Evolutionary conservation across 2,888 invertebrate species (phyloP), one percentile per base, ranked within the genome.

Genomic region (Cerceris ruficornis): DNA sequence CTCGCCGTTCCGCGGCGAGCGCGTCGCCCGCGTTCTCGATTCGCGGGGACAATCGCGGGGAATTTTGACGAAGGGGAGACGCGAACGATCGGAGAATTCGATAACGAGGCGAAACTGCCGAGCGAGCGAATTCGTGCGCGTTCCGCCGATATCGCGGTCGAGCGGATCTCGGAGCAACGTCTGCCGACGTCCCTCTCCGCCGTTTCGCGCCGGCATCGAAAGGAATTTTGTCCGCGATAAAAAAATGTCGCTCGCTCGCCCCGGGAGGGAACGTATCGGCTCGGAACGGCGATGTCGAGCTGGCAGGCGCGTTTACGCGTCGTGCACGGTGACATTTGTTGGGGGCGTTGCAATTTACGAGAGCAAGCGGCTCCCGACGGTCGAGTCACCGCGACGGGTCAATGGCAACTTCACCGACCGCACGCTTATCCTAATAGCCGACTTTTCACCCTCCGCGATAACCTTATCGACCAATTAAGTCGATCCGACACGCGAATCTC

Each of bases 291-390:
- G 49, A n/a, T 52, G 43, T 50, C 60, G 43, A n/a, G 13, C 15
- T 5, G 4, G 39, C 43, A 14, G 52, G 41, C 15, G 43, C 46
- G 13, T 13, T n/a, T 11, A 57, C 46, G 41, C 28, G 41, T 43
- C 17, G 55, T 42, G 41, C 2, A 39, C n/a, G 13, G 39, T 71
- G 83, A 79, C 73, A 65, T 61, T 79, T 70, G 66, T 73, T 59
- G 42, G 84, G 77, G 84, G 84, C 81, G 84, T 81, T 46, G 46
- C 72, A 52, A 83, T 85, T 85, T 85, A 85, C 57, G 82, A 67
- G 69, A 58, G 57, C 50, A 50, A 69, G 43, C 42, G 50, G 58
- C 55, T 42, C 59, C 13, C 17, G 73, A 50, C 75, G n/a, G 11
- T 39, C 42, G 57, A 59, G 67, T 46, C 50, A 61, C 11, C 17